Percentiles rank a stretch among this genome's conserved stretches.
Conservation (phyloP, 1,140 invertebrate species). For the Charaxes varanes region DNA sequence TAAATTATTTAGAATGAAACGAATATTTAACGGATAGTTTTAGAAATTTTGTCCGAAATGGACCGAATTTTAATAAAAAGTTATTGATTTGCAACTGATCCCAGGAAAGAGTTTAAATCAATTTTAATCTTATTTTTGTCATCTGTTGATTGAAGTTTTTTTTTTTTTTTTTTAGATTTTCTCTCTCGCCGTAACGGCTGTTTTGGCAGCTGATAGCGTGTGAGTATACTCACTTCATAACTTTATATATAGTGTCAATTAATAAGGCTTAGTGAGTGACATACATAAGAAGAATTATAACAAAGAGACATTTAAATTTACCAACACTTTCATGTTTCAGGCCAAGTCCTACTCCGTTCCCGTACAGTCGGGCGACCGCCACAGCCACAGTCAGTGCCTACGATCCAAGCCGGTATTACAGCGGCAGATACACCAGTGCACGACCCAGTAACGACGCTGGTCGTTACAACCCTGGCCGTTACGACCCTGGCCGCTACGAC, state of each 20-base stretch:
- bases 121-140: neutral
- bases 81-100: too few species aligned
- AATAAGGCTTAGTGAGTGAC: too few species aligned
- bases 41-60: too few species aligned
- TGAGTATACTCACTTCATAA: too few species aligned
- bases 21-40: too few species aligned
- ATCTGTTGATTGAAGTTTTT: neutral
- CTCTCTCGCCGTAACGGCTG: conserved; percentile 36
- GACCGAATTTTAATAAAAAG: too few species aligned
- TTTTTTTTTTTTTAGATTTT: conserved; percentile 36
- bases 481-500: conserved; percentile 41
- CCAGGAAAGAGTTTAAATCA: conserved; percentile 1
- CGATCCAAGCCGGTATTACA: conserved; percentile 17
- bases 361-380: conserved; percentile 17
- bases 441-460: conserved; percentile 17
- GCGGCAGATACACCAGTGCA: conserved; percentile 1
- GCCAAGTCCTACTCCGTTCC: conserved; percentile 7
- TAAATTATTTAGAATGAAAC: too few species aligned
- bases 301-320: too few species aligned
- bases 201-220: conserved; percentile 32
- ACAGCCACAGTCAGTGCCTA: conserved; percentile 14
- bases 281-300: too few species aligned
- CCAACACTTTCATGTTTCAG: conserved; percentile 5
- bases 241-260: too few species aligned
- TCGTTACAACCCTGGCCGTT: conserved; percentile 27